Conservation (phyloP, 2,113 vertebrate genomes). For the Atractosteus spatula region DNA sequence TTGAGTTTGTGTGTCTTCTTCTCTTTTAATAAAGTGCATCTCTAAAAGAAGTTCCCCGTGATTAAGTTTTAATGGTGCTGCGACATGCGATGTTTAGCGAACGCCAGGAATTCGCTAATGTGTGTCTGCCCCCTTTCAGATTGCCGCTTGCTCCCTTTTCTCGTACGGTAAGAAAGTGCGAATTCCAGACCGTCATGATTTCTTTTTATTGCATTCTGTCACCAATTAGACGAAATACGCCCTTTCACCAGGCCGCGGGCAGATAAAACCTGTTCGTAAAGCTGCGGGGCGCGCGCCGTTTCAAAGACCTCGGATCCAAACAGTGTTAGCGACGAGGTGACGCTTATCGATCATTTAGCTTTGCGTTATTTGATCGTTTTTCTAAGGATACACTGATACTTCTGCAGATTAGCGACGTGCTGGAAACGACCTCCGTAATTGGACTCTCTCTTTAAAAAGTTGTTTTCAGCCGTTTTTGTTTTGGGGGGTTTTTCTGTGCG, state of each 20-base stretch:
- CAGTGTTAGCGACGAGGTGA: slow-evolving; percentile 53
- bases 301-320: slow-evolving; percentile 54
- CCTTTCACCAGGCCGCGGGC: slow-evolving; percentile 36
- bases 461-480: background rate
- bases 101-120: background rate
- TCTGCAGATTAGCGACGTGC: slow-evolving; percentile 51
- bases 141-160: slow-evolving; percentile 13
- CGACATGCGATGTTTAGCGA: background rate
- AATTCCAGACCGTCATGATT: slow-evolving; percentile 7
- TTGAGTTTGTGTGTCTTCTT: slow-evolving; percentile 69
- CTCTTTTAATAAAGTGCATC: slow-evolving; percentile 57
- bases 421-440: background rate
- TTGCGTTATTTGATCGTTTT: slow-evolving; percentile 55
- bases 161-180: slow-evolving; percentile 9
- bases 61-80: background rate
- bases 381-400: slow-evolving; percentile 51
- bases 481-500: background rate
- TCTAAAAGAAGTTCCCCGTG: slow-evolving; percentile 11
- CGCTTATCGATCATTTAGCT: slow-evolving; percentile 73
- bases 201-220: slow-evolving; percentile 28
- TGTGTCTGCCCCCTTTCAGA: background rate
- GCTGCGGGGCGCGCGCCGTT: slow-evolving; percentile 53
- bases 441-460: background rate
- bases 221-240: slow-evolving; percentile 28
- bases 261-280: slow-evolving; percentile 53